Evolutionary conservation across 1,140 invertebrate genomes (phyloP).

Genomic region (Sycobia sp.): DNA sequence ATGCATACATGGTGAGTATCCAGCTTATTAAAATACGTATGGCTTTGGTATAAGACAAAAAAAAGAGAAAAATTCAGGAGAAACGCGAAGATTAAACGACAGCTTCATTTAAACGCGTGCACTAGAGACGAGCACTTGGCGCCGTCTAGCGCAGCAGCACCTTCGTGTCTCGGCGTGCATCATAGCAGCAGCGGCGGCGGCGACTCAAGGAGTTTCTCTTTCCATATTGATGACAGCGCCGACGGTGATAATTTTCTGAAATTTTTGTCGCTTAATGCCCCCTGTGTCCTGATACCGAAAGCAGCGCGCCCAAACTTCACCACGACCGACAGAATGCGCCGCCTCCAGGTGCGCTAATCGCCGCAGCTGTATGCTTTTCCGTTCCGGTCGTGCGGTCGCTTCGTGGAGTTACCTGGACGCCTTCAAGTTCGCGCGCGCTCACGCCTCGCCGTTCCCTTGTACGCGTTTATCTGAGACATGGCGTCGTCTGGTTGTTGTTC

Average conservation of each 20-base stretch:
- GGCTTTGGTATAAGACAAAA: too few species aligned
- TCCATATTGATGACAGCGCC: conserved; percentile 74
- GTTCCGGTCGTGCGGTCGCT: conserved; percentile 26
- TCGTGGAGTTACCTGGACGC: conserved; percentile 28
- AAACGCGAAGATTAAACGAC: background rate
- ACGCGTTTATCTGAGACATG: background rate
- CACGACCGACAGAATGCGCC: conserved; percentile 63
- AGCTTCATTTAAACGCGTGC: background rate
- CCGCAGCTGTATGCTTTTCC: background rate
- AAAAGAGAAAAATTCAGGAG: background rate
- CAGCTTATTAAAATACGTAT: background rate
- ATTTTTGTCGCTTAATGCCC: conserved; percentile 73
- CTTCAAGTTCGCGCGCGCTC: conserved; percentile 11
- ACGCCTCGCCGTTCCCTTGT: background rate
- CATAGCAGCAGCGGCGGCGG: conserved; percentile 31
- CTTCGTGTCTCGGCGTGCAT: background rate
- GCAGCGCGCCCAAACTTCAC: conserved; percentile 53
- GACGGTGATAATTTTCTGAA: conserved; percentile 73
- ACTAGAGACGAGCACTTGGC: conserved; percentile 20
- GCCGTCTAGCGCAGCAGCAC: conserved; percentile 18
- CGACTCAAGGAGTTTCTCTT: conserved; percentile 47
- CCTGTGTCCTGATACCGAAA: conserved; percentile 69
- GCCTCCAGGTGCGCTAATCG: conserved; percentile 36
- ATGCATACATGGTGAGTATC: conserved; percentile 13
- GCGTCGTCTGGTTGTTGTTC: background rate